Conservation (phyloP, 2,797 vertebrate genomes). For the Anguilla megastoma region DNA sequence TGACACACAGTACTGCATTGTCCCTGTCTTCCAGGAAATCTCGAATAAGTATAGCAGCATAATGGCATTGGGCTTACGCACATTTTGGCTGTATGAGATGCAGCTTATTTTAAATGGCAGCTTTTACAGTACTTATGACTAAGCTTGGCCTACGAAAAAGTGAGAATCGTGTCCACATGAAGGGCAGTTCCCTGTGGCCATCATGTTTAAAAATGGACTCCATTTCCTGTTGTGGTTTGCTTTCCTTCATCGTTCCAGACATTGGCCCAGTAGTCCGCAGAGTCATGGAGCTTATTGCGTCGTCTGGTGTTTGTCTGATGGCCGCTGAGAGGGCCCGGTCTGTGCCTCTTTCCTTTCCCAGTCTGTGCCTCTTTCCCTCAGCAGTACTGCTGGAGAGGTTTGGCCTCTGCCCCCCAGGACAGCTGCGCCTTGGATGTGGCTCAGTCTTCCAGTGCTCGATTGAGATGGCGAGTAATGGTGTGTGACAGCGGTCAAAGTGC, state of each 20-base stretch:
- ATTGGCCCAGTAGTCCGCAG: too few relatives aligned
- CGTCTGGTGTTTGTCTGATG: background rate
- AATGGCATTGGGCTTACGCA: background rate
- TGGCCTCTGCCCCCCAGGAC: background rate
- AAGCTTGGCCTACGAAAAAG: background rate
- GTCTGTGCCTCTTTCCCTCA: background rate
- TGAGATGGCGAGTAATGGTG: background rate
- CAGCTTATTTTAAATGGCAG: background rate
- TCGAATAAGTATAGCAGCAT: background rate
- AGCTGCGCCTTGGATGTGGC: background rate
- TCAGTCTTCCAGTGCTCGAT: background rate
- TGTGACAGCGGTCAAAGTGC: background rate
- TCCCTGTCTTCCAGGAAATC: background rate
- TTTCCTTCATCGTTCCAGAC: background rate
- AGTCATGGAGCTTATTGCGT: background rate
- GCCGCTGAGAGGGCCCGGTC: background rate
- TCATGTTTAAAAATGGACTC: background rate
- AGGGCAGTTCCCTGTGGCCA: background rate
- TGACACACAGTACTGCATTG: background rate
- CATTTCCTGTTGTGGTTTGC: background rate
- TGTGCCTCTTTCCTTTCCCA: background rate
- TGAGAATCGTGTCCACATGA: background rate
- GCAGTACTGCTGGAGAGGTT: background rate
- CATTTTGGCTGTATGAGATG: background rate
- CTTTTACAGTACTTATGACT: background rate